Conservation (phyloP, 2,888 invertebrate species). For the Kuschelorhynchus macadamiae region DNA sequence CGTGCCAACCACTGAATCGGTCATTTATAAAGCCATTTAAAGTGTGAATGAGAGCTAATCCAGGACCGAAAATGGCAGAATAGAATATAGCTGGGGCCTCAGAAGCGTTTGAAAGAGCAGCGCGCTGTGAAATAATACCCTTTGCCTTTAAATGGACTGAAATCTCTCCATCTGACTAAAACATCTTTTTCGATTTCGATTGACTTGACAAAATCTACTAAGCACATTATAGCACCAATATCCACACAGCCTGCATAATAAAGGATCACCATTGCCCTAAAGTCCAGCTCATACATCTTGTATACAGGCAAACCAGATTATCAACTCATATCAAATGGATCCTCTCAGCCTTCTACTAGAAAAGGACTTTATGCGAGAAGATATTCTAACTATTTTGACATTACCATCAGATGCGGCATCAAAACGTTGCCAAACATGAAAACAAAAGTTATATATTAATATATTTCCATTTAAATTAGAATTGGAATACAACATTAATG, state of each 20-base stretch:
- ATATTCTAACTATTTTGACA: background rate
- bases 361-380: background rate
- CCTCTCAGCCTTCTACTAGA: background rate
- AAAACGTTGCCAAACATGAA: background rate
- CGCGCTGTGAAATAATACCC: background rate
- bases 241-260: background rate
- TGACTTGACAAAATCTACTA: background rate
- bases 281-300: background rate
- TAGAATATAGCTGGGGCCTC: background rate
- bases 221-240: background rate
- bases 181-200: slow-evolving; percentile 1
- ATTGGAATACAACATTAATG: background rate
- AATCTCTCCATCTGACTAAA: background rate
- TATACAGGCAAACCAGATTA: no score
- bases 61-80: slow-evolving; percentile 6
- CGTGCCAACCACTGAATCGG: background rate
- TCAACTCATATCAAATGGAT: no score
- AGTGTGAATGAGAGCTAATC: background rate
- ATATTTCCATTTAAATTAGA: background rate
- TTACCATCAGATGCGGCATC: background rate
- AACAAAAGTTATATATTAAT: background rate
- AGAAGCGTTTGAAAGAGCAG: background rate
- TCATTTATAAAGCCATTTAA: slow-evolving; percentile 16
- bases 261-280: background rate
- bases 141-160: background rate